A percentile compares a stretch with the other conserved stretches of the same genome.
phyloP scores from a whole-genome alignment of 2,113 vertebrate genomes.

The Circaetus gallicus region DNA sequence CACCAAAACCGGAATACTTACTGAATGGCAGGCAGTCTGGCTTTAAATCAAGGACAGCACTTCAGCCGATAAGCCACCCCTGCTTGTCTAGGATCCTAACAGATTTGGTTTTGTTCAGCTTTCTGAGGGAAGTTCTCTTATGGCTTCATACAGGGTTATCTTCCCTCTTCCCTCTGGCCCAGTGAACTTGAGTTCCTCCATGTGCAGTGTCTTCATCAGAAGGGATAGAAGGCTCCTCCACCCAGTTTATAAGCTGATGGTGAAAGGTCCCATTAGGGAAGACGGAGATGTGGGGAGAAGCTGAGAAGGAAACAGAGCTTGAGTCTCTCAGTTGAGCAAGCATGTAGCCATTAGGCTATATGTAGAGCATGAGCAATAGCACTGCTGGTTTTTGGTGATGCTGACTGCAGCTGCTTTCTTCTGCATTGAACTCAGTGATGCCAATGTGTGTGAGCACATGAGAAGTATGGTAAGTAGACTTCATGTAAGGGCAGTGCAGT shows the following conservation, averaged over 20 bases:
- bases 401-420: background rate
- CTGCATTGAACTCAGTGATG: background rate
- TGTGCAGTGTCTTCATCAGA: background rate
- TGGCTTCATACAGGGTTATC: background rate
- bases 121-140: background rate
- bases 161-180: background rate
- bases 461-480: background rate
- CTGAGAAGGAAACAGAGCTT: background rate
- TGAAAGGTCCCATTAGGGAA: background rate
- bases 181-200: background rate
- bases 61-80: background rate
- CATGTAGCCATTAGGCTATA: background rate
- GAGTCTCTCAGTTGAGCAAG: background rate
- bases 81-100: background rate
- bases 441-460: background rate
- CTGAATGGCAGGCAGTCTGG: background rate
- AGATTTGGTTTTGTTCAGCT: background rate
- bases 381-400: background rate
- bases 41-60: background rate
- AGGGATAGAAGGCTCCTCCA: background rate
- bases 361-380: background rate
- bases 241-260: background rate
- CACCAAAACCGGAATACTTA: background rate
- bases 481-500: background rate
- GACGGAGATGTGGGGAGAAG: background rate